Conservation (phyloP, 64 coral and sea anemone genomes). For the Astreopora myriophthalma region DNA sequence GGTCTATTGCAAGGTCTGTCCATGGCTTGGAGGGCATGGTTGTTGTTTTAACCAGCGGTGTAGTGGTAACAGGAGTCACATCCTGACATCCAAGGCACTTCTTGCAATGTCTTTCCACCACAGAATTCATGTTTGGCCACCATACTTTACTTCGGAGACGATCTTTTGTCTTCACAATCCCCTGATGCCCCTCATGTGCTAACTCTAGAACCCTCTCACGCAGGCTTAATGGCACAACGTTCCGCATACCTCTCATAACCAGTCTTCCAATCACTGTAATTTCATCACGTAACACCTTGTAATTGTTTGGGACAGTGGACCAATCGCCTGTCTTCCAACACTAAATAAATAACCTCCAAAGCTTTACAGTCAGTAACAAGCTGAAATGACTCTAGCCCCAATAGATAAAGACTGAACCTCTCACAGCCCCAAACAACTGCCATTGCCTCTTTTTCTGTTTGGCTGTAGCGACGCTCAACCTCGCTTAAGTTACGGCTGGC, state of each 20-base stretch:
- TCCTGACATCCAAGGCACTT: neutral
- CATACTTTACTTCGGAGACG: slow-evolving; percentile 35
- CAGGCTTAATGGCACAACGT: neutral
- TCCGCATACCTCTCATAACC: slow-evolving; percentile 2
- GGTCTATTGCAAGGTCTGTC: neutral
- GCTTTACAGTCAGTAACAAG: slow-evolving; percentile 18
- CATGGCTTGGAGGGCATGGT: neutral
- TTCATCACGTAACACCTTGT: neutral
- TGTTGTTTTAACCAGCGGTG: neutral
- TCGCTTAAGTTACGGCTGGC: neutral
- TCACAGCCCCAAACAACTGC: slow-evolving; percentile 23
- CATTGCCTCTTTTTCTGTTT: neutral
- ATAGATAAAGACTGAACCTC: neutral
- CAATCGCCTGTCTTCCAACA: slow-evolving; percentile 4
- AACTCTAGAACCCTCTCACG: neutral
- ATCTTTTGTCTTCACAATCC: slow-evolving; percentile 9
- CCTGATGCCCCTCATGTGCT: slow-evolving; percentile 11
- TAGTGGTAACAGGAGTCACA: neutral
- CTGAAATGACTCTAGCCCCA: neutral
- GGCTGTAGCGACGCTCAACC: neutral
- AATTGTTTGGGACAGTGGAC: neutral
- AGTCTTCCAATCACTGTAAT: neutral
- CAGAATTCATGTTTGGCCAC: slow-evolving; percentile 25
- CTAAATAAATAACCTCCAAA: slow-evolving; percentile 7
- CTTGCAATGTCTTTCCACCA: neutral